These are phyloP conservation scores for Pseudorhiza aurosa DNA, from an alignment of 30 jellyfish, hydroid and myxozoan genomes.

Conservation along the genomic window DNA sequence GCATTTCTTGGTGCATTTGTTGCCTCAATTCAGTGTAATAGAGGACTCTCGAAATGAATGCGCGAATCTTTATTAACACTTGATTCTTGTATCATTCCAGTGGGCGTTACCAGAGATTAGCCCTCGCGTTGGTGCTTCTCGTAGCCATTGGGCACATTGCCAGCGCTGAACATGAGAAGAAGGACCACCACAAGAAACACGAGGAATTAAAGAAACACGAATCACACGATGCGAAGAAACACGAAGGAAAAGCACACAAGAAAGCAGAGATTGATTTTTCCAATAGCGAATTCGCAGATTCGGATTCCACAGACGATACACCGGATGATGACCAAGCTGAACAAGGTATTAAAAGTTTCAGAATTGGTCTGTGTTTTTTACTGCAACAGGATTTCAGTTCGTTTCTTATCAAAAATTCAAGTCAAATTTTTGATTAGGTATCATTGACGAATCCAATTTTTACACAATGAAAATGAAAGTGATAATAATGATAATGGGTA, in stretches of 20 bases:
- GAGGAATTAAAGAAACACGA: constrained; percentile 10
- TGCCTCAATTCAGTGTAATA: no score
- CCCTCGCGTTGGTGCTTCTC: constrained; percentile 1
- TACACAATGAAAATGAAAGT: no score
- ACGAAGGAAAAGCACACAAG: constrained; percentile 13
- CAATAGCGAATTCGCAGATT: constrained; percentile 40
- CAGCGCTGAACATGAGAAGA: constrained; percentile 18
- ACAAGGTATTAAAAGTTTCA: background rate
- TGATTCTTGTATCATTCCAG: no score
- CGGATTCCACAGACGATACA: constrained; percentile 23
- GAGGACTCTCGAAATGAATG: no score
- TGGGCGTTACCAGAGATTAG: constrained; percentile 13
- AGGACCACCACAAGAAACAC: constrained; percentile 15
- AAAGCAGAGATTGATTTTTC: constrained; percentile 49
- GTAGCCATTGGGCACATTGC: constrained; percentile 1
- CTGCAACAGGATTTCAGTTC: no score
- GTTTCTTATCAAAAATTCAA: no score
- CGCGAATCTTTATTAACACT: no score
- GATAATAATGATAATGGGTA: no score
- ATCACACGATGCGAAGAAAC: background rate
- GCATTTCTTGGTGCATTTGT: no score
- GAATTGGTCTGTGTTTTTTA: background rate
- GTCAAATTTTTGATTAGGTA: no score
- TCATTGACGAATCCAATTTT: no score
- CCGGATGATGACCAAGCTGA: constrained; percentile 39